Percentiles rank a stretch among this genome's conserved stretches.
These are phyloP conservation scores for Uropetala carovei DNA, from an alignment of 2,888 invertebrate species.

Conservation along the genomic window DNA sequence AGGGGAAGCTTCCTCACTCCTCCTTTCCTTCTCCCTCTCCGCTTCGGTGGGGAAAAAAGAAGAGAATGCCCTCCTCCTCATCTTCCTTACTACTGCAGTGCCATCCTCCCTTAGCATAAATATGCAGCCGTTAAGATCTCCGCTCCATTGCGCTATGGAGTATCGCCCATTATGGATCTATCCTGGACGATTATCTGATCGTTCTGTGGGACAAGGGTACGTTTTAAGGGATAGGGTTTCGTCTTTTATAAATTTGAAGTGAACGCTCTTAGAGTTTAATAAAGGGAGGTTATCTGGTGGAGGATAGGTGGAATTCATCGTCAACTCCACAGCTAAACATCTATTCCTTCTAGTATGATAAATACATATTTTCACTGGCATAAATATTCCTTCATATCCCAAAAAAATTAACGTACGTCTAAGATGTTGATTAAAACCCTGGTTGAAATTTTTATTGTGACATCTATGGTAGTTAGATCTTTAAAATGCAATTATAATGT, in stretches of 20 bases:
- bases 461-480: too few relatives aligned
- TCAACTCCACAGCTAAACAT: not conserved
- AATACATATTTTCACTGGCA: too few relatives aligned
- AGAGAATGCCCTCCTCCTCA: not conserved
- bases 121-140: constrained; percentile 62
- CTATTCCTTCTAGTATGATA: too few relatives aligned
- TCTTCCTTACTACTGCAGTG: not conserved
- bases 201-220: constrained; percentile 10
- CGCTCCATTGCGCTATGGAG: not conserved
- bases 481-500: too few relatives aligned
- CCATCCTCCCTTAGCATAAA: constrained; percentile 59
- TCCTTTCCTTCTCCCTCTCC: too few relatives aligned
- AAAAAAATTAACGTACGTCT: too few relatives aligned
- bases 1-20: not conserved
- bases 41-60: not conserved
- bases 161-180: constrained; percentile 25
- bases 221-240: constrained; percentile 19
- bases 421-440: too few relatives aligned
- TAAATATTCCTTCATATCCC: too few relatives aligned
- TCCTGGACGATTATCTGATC: constrained; percentile 36
- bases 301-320: not conserved
- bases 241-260: not conserved
- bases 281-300: not conserved
- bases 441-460: too few relatives aligned
- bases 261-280: not conserved